phyloP scores from a whole-genome alignment of 2,113 vertebrate genomes.

The Opisthocomus hoazin region DNA sequence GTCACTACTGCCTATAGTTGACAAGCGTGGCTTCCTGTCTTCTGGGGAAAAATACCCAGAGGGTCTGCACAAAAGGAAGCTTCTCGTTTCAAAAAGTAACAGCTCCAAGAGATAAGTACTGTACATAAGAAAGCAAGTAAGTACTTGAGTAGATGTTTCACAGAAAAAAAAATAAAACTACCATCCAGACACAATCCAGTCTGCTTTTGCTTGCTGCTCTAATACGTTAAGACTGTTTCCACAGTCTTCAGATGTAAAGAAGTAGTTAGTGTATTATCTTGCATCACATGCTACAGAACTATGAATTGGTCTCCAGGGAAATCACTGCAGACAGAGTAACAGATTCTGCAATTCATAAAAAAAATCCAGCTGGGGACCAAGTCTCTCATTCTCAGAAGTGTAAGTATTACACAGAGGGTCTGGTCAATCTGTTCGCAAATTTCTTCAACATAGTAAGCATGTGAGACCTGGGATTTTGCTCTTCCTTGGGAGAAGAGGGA shows the following conservation, averaged over 20 bases:
- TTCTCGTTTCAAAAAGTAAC: not conserved
- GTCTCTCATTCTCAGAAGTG: not conserved
- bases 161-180: not conserved
- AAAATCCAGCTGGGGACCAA: not conserved
- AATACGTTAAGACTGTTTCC: not conserved
- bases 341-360: not conserved
- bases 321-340: not conserved
- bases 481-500: not conserved
- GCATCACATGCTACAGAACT: not conserved
- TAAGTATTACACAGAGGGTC: not conserved
- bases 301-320: not conserved
- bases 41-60: not conserved
- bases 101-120: not conserved
- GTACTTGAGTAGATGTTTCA: not conserved
- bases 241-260: not conserved
- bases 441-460: not conserved
- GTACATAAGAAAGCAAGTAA: not conserved
- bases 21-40: not conserved
- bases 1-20: not conserved
- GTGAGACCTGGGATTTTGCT: not conserved
- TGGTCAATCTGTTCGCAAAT: not conserved
- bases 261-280: not conserved
- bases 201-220: not conserved
- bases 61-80: not conserved
- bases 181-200: not conserved